A percentile compares a stretch with the other conserved stretches of the same genome.
These are phyloP conservation scores for Hirundo rustica DNA, from an alignment of 2,797 vertebrate genomes.

Conservation along the genomic window DNA sequence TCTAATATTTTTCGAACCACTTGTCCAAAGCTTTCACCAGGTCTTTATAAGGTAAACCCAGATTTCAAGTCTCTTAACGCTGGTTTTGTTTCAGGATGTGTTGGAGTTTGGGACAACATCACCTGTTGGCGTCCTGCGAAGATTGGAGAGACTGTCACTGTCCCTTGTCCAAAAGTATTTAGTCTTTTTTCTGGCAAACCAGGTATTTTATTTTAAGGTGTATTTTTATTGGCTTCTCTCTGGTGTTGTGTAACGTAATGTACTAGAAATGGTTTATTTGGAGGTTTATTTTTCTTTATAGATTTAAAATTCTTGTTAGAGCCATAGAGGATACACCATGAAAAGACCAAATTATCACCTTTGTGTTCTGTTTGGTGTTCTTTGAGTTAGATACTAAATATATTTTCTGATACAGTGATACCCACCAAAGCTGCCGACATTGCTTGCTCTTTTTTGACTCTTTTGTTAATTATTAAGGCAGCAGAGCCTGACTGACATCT, in stretches of 20 bases:
- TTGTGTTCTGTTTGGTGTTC: background rate
- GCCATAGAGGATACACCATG: background rate
- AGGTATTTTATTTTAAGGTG: slow-evolving; percentile 70
- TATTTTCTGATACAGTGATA: background rate
- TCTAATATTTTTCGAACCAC: background rate
- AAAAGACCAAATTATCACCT: background rate
- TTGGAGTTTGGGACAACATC: slow-evolving; percentile 87
- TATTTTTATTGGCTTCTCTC: background rate
- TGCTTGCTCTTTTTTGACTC: background rate
- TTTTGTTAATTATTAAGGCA: background rate
- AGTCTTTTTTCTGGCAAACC: slow-evolving; percentile 78
- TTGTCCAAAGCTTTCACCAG: background rate
- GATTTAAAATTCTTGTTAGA: background rate
- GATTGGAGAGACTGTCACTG: slow-evolving; percentile 83
- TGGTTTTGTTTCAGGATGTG: slow-evolving; percentile 77
- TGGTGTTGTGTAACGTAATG: background rate
- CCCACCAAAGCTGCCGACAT: background rate
- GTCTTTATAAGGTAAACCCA: background rate
- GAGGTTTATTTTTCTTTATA: background rate
- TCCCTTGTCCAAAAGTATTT: slow-evolving; percentile 85
- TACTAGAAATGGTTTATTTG: background rate
- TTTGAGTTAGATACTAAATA: background rate
- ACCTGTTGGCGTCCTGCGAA: slow-evolving; percentile 86
- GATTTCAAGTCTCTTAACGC: background rate
- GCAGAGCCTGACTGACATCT: background rate